These are phyloP conservation scores for western clawed frog (Xenopus tropicalis) DNA, from an alignment of 2,113 vertebrate species.

Conservation along the genomic window DNA sequence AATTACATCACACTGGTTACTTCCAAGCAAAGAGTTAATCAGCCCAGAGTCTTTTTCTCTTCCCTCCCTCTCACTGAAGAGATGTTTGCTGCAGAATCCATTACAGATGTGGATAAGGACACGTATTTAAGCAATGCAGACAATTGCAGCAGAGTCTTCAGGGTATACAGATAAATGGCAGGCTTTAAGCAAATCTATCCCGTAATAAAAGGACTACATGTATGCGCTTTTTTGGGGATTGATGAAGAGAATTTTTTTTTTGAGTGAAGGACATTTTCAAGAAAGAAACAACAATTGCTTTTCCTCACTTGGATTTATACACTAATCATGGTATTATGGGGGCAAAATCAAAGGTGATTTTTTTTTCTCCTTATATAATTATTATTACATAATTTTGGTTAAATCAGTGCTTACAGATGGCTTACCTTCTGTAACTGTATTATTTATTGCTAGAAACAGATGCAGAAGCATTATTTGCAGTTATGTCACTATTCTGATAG, in stretches of 20 bases:
- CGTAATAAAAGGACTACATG: not conserved
- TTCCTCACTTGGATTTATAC: not conserved
- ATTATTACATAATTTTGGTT: too few relatives aligned
- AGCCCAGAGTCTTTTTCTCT: not conserved
- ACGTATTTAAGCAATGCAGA: conserved; percentile 16
- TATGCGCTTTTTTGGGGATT: not conserved
- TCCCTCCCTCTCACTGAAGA: conserved; percentile 22
- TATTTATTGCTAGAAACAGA: too few relatives aligned
- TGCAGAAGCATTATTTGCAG: too few relatives aligned
- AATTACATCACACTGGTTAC: conserved; percentile 6
- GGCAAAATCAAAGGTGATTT: conserved; percentile 14
- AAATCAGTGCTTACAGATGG: too few relatives aligned
- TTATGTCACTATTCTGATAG: too few relatives aligned
- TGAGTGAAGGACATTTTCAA: not conserved
- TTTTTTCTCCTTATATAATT: not conserved
- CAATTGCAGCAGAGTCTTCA: conserved; percentile 2
- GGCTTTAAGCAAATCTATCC: not conserved
- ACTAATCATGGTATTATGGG: conserved; percentile 7
- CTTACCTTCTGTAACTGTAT: too few relatives aligned
- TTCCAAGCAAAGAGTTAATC: conserved; percentile 9
- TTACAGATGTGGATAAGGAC: conserved; percentile 18
- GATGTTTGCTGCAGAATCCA: conserved; percentile 28
- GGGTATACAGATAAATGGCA: not conserved
- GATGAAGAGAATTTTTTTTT: not conserved
- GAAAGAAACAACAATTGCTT: not conserved